Conservation (phyloP, 2,888 invertebrate species). For the Oscheius sp. region DNA sequence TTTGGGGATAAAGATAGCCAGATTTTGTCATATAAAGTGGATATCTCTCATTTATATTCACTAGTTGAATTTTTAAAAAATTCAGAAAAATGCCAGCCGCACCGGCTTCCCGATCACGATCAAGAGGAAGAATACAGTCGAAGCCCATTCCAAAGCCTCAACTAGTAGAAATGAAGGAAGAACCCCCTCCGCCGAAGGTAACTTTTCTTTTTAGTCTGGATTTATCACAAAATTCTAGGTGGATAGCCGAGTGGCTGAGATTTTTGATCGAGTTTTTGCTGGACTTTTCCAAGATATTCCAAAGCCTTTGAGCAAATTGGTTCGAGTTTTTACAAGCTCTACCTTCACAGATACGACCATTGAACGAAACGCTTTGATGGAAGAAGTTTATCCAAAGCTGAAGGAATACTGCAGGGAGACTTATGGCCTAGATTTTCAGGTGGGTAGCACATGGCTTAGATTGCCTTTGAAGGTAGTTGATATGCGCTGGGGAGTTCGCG, state of each 20-base stretch:
- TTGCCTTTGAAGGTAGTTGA: conserved; percentile 83
- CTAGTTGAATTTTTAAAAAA: no score
- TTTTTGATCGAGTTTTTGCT: conserved; percentile 84
- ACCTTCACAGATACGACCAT: conserved; percentile 97
- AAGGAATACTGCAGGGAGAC: conserved; percentile 96
- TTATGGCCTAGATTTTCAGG: conserved; percentile 97
- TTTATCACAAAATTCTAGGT: conserved; percentile 1
- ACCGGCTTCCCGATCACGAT: no score
- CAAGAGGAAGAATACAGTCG: not conserved
- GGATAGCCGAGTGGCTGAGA: conserved; percentile 39
- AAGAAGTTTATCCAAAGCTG: conserved; percentile 90
- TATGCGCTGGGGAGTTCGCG: conserved; percentile 97
- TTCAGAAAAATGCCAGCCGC: no score
- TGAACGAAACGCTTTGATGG: conserved; percentile 96
- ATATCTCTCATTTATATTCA: no score
- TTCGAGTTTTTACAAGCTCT: conserved; percentile 93
- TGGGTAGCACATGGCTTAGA: conserved; percentile 70
- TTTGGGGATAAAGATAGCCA: no score
- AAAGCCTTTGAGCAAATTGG: conserved; percentile 95
- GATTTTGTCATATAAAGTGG: no score
- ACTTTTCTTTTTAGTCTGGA: not conserved
- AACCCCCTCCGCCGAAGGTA: conserved; percentile 4
- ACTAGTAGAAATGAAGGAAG: not conserved
- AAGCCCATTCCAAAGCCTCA: no score
- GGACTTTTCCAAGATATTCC: conserved; percentile 88